These are phyloP conservation scores for Scopus umbretta DNA, from an alignment of 2,113 vertebrate genomes.

Conservation along the genomic window DNA sequence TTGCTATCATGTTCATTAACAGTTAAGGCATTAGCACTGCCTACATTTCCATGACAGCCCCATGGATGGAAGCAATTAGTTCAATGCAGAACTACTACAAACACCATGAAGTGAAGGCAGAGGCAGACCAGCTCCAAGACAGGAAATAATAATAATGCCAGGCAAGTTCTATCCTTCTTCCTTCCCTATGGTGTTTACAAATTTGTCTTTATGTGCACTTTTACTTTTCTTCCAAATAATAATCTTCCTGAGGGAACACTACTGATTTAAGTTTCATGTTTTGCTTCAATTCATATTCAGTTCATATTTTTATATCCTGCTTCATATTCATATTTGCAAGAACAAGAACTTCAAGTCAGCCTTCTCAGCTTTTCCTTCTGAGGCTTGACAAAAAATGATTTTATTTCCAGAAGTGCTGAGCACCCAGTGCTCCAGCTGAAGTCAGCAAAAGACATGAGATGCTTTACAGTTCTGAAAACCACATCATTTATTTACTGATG, in stretches of 20 bases:
- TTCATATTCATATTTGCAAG: conserved; percentile 49
- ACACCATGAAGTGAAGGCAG: not conserved
- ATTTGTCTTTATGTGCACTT: not conserved
- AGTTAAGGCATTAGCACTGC: conserved; percentile 27
- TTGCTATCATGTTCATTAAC: conserved; percentile 23
- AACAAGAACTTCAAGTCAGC: conserved; percentile 53
- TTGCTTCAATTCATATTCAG: conserved; percentile 31
- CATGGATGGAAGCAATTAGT: conserved; percentile 18
- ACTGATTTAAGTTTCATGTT: not conserved
- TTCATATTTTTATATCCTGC: conserved; percentile 22
- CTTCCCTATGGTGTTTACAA: not conserved
- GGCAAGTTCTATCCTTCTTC: not conserved
- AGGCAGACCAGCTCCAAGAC: not conserved
- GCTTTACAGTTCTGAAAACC: conserved; percentile 28
- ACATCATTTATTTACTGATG: conserved; percentile 52
- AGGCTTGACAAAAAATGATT: conserved; percentile 19
- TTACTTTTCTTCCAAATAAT: not conserved
- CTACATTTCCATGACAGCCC: conserved; percentile 3
- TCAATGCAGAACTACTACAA: not conserved
- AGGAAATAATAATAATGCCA: not conserved
- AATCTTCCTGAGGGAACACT: conserved; percentile 17
- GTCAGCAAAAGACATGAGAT: conserved; percentile 37
- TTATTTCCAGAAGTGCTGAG: conserved; percentile 60
- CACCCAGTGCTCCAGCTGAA: conserved; percentile 35
- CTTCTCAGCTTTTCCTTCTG: conserved; percentile 32